A percentile compares a stretch with the other conserved stretches of the same genome.
Evolutionary conservation across 2,113 vertebrate genomes (phyloP).

Genomic region (Chrysochloris asiatica): DNA sequence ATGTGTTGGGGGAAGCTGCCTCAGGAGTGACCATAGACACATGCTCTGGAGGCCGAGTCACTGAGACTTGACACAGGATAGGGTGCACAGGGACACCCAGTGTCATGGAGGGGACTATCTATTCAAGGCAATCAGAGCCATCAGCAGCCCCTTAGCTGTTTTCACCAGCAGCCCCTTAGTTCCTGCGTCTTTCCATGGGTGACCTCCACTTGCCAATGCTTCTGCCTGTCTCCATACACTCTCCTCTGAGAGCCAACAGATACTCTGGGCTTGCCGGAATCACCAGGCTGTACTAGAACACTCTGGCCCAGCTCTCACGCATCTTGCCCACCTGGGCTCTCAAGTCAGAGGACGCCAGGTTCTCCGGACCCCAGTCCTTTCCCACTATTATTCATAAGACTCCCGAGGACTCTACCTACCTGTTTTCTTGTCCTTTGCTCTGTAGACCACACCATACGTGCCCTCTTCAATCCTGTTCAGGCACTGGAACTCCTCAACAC

Average conservation of each 20-base stretch:
- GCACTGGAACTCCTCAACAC: slow-evolving; percentile 98
- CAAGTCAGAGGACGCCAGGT: background rate
- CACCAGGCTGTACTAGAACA: background rate
- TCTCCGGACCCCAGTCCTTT: background rate
- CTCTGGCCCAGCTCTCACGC: background rate
- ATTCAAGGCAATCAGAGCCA: background rate
- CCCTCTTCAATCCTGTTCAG: slow-evolving; percentile 98
- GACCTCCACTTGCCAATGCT: background rate
- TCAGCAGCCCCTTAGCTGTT: background rate
- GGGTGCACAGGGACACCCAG: background rate
- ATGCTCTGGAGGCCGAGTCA: background rate
- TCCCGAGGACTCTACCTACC: slow-evolving; percentile 78
- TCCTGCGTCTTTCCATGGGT: background rate
- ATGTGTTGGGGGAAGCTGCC: accelerated
- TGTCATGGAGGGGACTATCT: background rate
- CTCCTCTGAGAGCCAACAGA: background rate
- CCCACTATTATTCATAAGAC: no score
- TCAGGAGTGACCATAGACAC: background rate
- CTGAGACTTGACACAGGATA: background rate
- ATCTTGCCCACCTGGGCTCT: background rate
- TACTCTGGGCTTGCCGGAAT: no score
- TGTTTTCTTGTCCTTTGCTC: slow-evolving; percentile 98
- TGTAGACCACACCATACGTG: slow-evolving; percentile 97
- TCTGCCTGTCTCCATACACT: background rate
- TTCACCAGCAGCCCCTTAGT: background rate